Percentiles rank a stretch among this genome's conserved stretches.
phyloP scores from a whole-genome alignment of 2,113 vertebrate genomes.

The Carollia perspicillata region DNA sequence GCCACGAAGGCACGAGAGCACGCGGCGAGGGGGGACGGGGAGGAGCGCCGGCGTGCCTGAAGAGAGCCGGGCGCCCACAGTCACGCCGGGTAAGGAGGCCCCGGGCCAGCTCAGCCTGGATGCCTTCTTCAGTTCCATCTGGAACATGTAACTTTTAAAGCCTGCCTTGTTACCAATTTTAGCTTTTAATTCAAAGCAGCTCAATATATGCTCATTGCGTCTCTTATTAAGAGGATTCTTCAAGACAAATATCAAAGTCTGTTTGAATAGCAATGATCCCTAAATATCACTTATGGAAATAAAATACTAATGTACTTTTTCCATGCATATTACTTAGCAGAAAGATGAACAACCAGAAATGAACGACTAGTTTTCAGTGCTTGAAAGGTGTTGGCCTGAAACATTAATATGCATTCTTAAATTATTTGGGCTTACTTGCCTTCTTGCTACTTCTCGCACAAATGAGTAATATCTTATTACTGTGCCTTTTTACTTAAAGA shows the following conservation, averaged over 20 bases:
- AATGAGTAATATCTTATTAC: slow-evolving; percentile 42
- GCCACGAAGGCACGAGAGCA: background rate
- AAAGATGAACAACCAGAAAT: slow-evolving; percentile 12
- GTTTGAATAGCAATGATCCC: slow-evolving; percentile 21
- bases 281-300: slow-evolving; percentile 55
- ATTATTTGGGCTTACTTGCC: slow-evolving; percentile 59
- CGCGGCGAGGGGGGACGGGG: background rate
- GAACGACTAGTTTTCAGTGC: background rate
- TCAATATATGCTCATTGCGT: background rate
- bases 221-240: slow-evolving; percentile 25
- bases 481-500: slow-evolving; percentile 51
- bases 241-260: slow-evolving; percentile 33
- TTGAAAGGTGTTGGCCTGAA: slow-evolving; percentile 18
- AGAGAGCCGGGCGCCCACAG: background rate
- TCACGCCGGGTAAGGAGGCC: background rate
- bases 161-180: slow-evolving; percentile 23
- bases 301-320: slow-evolving; percentile 26
- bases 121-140: slow-evolving; percentile 29
- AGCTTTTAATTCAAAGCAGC: slow-evolving; percentile 45
- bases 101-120: background rate
- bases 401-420: slow-evolving; percentile 56
- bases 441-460: slow-evolving; percentile 41
- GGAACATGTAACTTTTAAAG: slow-evolving; percentile 41
- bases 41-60: background rate
- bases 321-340: background rate